Percentiles rank a stretch among this genome's conserved stretches.
These are phyloP conservation scores for Notodonta dromedarius DNA, from an alignment of 2,888 invertebrate species.

Conservation along the genomic window DNA sequence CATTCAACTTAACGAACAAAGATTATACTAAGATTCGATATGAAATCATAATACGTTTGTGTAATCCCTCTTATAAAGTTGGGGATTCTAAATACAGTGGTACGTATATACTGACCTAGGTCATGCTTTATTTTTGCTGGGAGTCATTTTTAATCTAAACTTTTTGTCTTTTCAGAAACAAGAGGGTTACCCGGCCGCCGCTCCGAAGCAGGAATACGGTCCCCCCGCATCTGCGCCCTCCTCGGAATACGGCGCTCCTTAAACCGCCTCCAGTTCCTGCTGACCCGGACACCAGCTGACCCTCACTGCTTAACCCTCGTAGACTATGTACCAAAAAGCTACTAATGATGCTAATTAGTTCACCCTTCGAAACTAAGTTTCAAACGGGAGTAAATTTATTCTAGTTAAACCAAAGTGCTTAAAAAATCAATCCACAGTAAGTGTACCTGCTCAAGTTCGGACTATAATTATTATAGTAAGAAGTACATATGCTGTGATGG, in stretches of 20 bases:
- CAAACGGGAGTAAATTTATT: slow-evolving; percentile 15
- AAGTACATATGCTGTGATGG: no score
- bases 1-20: no score
- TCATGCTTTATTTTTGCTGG: background rate
- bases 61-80: no score
- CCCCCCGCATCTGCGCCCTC: slow-evolving; percentile 80
- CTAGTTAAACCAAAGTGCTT: slow-evolving; percentile 35
- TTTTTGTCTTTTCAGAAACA: slow-evolving; percentile 75
- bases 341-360: slow-evolving; percentile 19
- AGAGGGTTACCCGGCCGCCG: slow-evolving; percentile 83
- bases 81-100: no score
- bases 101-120: background rate
- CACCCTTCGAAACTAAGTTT: slow-evolving; percentile 15
- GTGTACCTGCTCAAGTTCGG: no score
- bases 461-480: no score
- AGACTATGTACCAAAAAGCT: slow-evolving; percentile 32
- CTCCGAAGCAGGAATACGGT: slow-evolving; percentile 71
- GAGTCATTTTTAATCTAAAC: background rate
- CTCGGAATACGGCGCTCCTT: slow-evolving; percentile 86
- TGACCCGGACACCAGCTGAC: slow-evolving; percentile 43
- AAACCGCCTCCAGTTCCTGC: slow-evolving; percentile 47
- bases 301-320: slow-evolving; percentile 44
- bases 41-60: no score
- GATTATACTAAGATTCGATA: no score
- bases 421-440: slow-evolving; percentile 5